phyloP scores from a whole-genome alignment of 2,113 vertebrate genomes.

The Ammodytes marinus region DNA sequence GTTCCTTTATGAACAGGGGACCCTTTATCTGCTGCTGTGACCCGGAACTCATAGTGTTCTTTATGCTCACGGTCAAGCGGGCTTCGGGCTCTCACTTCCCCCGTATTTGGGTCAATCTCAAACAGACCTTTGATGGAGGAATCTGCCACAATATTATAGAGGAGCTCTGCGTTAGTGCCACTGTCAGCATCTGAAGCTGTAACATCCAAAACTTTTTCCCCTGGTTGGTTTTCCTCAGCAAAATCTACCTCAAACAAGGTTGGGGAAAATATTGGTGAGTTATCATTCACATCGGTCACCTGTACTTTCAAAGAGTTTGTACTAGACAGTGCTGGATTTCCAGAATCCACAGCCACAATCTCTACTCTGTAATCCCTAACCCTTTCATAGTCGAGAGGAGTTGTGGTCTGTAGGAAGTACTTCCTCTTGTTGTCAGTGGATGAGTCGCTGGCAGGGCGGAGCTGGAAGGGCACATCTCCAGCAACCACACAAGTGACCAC shows the following conservation, averaged over 20 bases:
- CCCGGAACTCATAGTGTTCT: constrained; percentile 94
- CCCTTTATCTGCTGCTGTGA: constrained; percentile 95
- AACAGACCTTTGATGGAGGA: constrained; percentile 92
- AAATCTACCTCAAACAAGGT: constrained; percentile 93
- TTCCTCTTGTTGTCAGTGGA: constrained; percentile 97
- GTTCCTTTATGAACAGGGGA: constrained; percentile 95
- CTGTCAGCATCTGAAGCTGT: constrained; percentile 94
- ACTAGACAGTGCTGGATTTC: constrained; percentile 97
- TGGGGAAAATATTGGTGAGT: constrained; percentile 94
- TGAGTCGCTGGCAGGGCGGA: constrained; percentile 94
- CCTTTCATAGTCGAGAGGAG: constrained; percentile 92
- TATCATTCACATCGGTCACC: constrained; percentile 96
- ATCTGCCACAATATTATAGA: constrained; percentile 92
- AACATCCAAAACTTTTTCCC: constrained; percentile 93
- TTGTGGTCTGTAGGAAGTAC: constrained; percentile 98
- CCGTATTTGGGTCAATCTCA: constrained; percentile 92
- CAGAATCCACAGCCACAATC: constrained; percentile 97
- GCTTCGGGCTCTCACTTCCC: constrained; percentile 92
- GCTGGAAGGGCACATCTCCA: constrained; percentile 95
- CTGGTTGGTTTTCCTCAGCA: constrained; percentile 93
- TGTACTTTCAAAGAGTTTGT: constrained; percentile 98
- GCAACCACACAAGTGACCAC: constrained; percentile 99
- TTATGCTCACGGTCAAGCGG: constrained; percentile 94
- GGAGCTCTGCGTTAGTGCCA: constrained; percentile 93
- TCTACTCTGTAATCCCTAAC: constrained; percentile 94